These are phyloP conservation scores for Cryptus armator DNA, from an alignment of 2,888 invertebrate genomes.

Conservation along the genomic window DNA sequence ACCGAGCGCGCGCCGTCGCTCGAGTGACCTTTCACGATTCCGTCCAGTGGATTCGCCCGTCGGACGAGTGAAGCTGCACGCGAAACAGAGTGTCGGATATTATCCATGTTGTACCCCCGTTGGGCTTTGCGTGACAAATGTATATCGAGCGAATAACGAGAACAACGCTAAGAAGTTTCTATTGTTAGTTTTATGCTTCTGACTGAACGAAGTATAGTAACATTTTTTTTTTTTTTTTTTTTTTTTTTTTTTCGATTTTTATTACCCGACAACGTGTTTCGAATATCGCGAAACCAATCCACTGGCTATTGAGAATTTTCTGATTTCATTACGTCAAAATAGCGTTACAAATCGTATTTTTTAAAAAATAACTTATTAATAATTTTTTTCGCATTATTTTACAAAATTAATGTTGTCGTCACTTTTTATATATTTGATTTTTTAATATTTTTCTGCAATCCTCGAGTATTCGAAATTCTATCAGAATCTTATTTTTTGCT, in stretches of 20 bases:
- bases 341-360: too few relatives aligned
- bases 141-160: conserved; percentile 36
- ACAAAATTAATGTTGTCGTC: too few relatives aligned
- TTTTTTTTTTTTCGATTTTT: neutral
- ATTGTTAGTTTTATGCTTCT: neutral
- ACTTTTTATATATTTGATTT: too few relatives aligned
- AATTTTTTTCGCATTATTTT: too few relatives aligned
- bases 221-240: neutral
- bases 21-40: conserved; percentile 59
- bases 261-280: neutral
- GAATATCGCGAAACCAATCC: neutral
- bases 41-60: conserved; percentile 43
- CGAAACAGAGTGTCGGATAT: conserved; percentile 35
- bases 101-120: neutral
- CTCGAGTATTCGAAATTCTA: too few relatives aligned
- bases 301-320: neutral
- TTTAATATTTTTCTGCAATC: too few relatives aligned
- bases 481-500: too few relatives aligned
- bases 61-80: conserved; percentile 52
- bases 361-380: too few relatives aligned
- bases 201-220: neutral
- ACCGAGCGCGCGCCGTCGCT: neutral
- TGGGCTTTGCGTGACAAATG: conserved; percentile 57
- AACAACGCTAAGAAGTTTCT: conserved; percentile 17
- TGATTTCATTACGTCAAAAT: too few relatives aligned